Conservation (phyloP, 2,797 vertebrate species). For the Pseudotriccus pelzelni region DNA sequence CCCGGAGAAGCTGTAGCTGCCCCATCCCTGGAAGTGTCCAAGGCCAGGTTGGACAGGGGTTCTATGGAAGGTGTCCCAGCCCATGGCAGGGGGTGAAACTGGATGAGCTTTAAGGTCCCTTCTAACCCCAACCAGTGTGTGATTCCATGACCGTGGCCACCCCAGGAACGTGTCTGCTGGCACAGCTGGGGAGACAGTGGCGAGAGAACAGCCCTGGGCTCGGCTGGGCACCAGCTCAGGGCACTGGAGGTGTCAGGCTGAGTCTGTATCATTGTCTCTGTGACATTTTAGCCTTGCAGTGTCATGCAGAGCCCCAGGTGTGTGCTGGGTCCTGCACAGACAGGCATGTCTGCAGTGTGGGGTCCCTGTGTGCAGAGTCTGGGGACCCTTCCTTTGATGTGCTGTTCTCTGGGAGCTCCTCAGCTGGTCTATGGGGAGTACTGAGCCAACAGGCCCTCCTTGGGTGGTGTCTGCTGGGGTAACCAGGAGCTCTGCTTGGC, state of each 20-base stretch:
- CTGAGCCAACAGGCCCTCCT: background rate
- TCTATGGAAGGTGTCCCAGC: background rate
- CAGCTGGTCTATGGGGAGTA: rapidly evolving
- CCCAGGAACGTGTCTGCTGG: rapidly evolving
- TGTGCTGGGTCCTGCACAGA: background rate
- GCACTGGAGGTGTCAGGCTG: background rate
- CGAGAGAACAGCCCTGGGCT: background rate
- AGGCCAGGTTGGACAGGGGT: background rate
- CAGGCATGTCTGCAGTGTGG: background rate
- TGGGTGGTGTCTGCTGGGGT: background rate
- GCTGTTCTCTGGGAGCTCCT: background rate
- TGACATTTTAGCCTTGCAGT: background rate
- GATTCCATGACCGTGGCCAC: background rate
- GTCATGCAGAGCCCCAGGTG: background rate
- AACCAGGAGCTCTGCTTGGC: background rate
- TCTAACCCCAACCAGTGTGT: background rate
- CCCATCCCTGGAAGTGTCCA: background rate
- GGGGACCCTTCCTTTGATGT: background rate
- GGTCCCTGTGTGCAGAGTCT: rapidly evolving
- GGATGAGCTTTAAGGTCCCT: background rate
- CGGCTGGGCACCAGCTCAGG: background rate
- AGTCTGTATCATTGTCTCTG: rapidly evolving
- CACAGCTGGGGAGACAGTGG: rapidly evolving
- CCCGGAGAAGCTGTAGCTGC: background rate
- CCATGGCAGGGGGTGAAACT: background rate